Percentiles rank a stretch among this genome's conserved stretches.
Conservation (phyloP, 1,140 invertebrate species). For the Rhopalosiphum maidis region DNA sequence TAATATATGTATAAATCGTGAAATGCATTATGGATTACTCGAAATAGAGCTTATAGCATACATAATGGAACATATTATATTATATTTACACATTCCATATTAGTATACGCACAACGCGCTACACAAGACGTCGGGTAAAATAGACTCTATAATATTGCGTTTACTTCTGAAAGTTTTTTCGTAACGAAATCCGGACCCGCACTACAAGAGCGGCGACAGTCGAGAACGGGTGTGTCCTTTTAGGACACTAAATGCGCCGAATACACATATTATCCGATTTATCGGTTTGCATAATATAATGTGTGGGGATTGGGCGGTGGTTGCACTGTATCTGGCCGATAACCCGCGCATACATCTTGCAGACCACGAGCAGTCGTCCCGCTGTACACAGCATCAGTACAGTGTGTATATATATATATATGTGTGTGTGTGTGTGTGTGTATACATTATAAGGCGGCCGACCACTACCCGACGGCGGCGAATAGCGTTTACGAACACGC, state of each 20-base stretch:
- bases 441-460: neutral
- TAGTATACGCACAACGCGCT: too few species aligned
- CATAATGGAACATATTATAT: too few species aligned
- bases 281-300: neutral
- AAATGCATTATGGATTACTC: too few species aligned
- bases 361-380: neutral
- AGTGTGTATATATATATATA: neutral
- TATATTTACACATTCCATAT: too few species aligned
- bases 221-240: neutral
- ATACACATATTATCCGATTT: slow-evolving; percentile 1
- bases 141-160: neutral
- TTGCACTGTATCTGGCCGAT: neutral
- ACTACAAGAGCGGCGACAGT: neutral
- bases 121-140: too few species aligned
- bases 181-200: neutral
- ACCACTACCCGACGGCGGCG: neutral
- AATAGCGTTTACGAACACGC: neutral
- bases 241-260: neutral
- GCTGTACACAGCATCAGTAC: neutral
- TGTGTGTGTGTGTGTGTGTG: too few species aligned
- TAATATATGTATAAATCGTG: too few species aligned
- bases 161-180: neutral
- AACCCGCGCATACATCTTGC: neutral
- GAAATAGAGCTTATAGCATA: too few species aligned
- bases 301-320: too few species aligned